Evolutionary conservation across 2,888 invertebrate species (phyloP).

Genomic region (Erebia palarica): DNA sequence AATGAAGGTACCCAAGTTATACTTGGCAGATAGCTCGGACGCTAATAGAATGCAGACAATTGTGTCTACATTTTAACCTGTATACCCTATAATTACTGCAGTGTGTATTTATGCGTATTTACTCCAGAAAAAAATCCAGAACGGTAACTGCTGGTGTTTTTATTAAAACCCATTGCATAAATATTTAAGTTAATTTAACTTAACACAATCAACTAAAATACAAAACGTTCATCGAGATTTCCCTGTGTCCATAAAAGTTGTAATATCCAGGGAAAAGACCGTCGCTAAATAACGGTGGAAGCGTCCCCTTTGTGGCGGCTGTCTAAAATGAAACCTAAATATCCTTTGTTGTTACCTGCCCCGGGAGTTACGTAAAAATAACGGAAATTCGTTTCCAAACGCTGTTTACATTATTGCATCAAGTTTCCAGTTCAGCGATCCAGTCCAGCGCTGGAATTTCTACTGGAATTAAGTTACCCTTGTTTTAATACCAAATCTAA

Average conservation of each 20-base stretch:
- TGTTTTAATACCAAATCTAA: too few species aligned
- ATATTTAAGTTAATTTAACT: neutral
- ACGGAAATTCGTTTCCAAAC: constrained; percentile 2
- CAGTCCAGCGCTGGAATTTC: neutral
- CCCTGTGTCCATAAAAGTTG: neutral
- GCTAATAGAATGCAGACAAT: too few species aligned
- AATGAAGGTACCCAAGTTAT: too few species aligned
- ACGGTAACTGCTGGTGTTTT: too few species aligned
- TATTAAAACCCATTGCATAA: too few species aligned
- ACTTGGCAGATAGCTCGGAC: too few species aligned
- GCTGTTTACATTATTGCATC: neutral
- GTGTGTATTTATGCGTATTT: too few species aligned
- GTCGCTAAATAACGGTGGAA: constrained; percentile 9
- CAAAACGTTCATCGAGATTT: constrained; percentile 8
- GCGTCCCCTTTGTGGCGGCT: constrained; percentile 2
- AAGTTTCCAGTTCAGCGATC: neutral
- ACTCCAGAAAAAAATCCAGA: too few species aligned
- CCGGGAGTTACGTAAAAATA: constrained; percentile 11
- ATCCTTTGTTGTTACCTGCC: constrained; percentile 16
- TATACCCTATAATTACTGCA: too few species aligned
- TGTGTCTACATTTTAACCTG: too few species aligned
- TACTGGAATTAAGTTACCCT: too few species aligned
- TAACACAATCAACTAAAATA: constrained; percentile 1
- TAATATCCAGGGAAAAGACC: constrained; percentile 3
- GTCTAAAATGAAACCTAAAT: constrained; percentile 14